A percentile compares a stretch with the other conserved stretches of the same genome.
phyloP scores from a whole-genome alignment of 2,797 vertebrate species.

The Toxotes lorentzi region DNA sequence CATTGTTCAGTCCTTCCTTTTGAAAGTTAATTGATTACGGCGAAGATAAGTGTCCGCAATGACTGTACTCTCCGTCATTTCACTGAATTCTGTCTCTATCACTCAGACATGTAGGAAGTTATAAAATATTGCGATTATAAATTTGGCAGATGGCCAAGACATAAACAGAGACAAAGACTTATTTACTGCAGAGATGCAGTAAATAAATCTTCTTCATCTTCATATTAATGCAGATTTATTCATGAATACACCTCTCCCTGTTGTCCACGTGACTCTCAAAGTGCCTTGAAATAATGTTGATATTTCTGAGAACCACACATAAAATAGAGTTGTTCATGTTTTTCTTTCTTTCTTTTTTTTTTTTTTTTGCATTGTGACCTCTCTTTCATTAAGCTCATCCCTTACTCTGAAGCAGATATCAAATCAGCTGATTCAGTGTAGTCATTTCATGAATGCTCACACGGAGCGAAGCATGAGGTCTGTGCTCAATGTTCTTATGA shows the following conservation, averaged over 20 bases:
- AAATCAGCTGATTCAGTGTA: not conserved
- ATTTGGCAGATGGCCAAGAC: not conserved
- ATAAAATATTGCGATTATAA: constrained; percentile 7
- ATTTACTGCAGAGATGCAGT: not conserved
- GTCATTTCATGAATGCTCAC: constrained; percentile 2
- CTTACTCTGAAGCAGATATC: not conserved
- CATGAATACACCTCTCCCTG: not conserved
- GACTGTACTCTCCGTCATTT: not conserved
- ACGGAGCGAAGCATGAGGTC: not conserved
- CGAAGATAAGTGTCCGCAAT: not conserved
- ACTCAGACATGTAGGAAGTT: not conserved
- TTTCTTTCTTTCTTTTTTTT: too few species aligned
- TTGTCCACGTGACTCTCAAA: not conserved
- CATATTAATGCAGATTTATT: not conserved
- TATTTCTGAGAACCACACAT: not conserved
- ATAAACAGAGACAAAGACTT: not conserved
- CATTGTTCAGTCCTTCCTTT: not conserved
- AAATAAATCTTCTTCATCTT: not conserved
- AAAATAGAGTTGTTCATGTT: not conserved
- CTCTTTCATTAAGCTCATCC: not conserved
- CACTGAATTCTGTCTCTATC: not conserved
- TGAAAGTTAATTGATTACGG: not conserved
- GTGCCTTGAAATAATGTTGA: not conserved
- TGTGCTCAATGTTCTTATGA: not conserved
- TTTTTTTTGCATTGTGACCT: too few species aligned